Conservation (phyloP, 2,888 invertebrate species). For the Achlya flavicornis region DNA sequence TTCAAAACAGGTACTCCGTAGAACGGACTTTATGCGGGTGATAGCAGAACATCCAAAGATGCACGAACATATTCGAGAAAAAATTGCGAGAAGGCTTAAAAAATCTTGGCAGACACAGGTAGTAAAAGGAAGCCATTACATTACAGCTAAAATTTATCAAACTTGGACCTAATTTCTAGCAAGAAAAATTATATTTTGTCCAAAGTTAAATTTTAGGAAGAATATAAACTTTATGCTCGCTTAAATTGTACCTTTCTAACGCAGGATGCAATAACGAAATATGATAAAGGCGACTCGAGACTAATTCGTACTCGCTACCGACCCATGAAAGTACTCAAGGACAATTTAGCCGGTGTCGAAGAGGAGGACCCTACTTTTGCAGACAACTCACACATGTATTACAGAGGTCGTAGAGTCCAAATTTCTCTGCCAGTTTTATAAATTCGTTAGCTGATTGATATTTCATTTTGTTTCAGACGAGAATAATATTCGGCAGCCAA, state of each 20-base stretch:
- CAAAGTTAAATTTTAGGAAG: neutral
- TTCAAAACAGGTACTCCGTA: conserved; percentile 56
- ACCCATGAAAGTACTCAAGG: conserved; percentile 77
- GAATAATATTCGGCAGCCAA: conserved; percentile 64
- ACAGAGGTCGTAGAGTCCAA: conserved; percentile 58
- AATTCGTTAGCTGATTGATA: conserved; percentile 1
- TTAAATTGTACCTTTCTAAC: conserved; percentile 35
- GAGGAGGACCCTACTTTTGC: conserved; percentile 73
- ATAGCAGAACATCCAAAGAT: conserved; percentile 65
- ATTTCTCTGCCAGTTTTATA: conserved; percentile 21
- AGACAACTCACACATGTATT: conserved; percentile 77
- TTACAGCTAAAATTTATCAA: neutral
- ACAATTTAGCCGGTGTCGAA: conserved; percentile 66
- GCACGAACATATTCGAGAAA: conserved; percentile 52
- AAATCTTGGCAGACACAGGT: conserved; percentile 60
- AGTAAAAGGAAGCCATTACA: conserved; percentile 6
- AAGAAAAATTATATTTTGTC: neutral
- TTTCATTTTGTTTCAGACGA: conserved; percentile 56
- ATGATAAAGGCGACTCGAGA: conserved; percentile 72
- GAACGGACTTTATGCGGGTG: conserved; percentile 73
- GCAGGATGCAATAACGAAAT: conserved; percentile 68
- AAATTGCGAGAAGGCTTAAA: conserved; percentile 52
- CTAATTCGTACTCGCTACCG: conserved; percentile 75
- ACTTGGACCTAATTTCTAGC: conserved; percentile 1
- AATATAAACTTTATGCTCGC: neutral